Base-by-base conservation (phyloP, 2,888 invertebrate genomes). In the Cremastinae sp. region DNA sequence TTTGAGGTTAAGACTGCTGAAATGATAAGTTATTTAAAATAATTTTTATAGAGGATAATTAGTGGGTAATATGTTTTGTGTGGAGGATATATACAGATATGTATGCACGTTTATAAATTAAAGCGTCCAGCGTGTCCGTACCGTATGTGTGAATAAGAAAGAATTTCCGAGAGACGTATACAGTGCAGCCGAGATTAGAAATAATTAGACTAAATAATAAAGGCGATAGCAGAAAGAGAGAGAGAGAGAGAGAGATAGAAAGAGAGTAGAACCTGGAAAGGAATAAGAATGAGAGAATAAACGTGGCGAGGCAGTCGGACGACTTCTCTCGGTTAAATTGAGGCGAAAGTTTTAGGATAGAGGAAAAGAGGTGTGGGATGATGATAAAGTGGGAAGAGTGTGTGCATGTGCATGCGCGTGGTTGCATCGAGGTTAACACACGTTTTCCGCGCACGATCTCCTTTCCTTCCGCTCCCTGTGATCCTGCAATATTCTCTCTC, bases 321-420 rank as follows among this genome's bases (percentile, higher is more conserved):
- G 61, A 74, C 53, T 16, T 58, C 54, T 47, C 34, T 58, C 14
- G 45, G 36, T n/a, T n/a, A 53, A 36, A 61, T 49, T 45, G n/a
- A 53, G 22, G 38, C 59, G 62, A 47, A 56, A 28, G 43, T 7
- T 65, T 16, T 54, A 34, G 66, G 49, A 74, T 54, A 69, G 68
- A 68, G 68, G 59, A 71, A 68, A 69, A n/a, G n/a, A n/a, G n/a
- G n/a, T n/a, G n/a, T n/a, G 73, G 76, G 64, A 69, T 8, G 53
- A 59, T 70, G 61, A 69, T 45, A 71, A 79, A 75, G 77, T 75
- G 74, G 72, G 61, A 64, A 69, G 56, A 65, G 28, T 58, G 20
- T 43, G 20, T 20, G 12, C 14, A 12, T n/a, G 5, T 1, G 8
- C 8, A 34, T 59, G 54, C 47, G 20, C 65, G 43, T 34, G 38